Base-by-base conservation (phyloP, 2,888 invertebrate genomes). In the Blera fallax region DNA sequence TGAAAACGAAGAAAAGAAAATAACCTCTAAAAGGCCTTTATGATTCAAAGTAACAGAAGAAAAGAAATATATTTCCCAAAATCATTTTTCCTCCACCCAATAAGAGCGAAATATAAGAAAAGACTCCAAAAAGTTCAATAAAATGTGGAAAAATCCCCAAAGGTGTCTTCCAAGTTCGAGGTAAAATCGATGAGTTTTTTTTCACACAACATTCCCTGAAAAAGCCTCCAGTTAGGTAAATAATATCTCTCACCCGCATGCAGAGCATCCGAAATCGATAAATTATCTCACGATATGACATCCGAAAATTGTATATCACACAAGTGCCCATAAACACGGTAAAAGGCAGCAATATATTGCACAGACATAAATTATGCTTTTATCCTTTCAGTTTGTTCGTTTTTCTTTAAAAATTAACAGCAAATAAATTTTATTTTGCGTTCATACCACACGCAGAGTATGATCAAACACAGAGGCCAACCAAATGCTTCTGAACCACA, bases 201-300 rank as follows among this genome's bases (percentile, higher is more conserved):
- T 37, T 24, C 27, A 7, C 11, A 29, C 8, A 10, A 3, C n/a
- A 16, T 18, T 14, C 2, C n/a, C 3, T 18, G 8, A 24, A 27
- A 65, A 65, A 29, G 40, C 40, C 27, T 40, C 3, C 6, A 64
- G 8, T 32, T 50, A 50, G 21, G 21, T 40, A 4, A 5, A 5
- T 5, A 16, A 27, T 16, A 54, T 27, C 7, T 48, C 1, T 67
- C 37, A 3, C 24, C 8, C 34, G 4, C 34, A 65, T 62, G 74
- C 45, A 54, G 69, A 54, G 37, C 52, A 74, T 69, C 65, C 64
- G 29, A 65, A 60, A 65, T 77, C 77, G 65, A 82, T 82, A 82
- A 77, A 82, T 82, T 77, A 45, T 60, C 65, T 52, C 40, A 50
- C 58, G 27, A 52, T 72, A 72, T 76, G 77, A 72, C 77, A 72